phyloP scores from a whole-genome alignment of 2,797 vertebrate genomes.

The Hemibagrus guttatus region DNA sequence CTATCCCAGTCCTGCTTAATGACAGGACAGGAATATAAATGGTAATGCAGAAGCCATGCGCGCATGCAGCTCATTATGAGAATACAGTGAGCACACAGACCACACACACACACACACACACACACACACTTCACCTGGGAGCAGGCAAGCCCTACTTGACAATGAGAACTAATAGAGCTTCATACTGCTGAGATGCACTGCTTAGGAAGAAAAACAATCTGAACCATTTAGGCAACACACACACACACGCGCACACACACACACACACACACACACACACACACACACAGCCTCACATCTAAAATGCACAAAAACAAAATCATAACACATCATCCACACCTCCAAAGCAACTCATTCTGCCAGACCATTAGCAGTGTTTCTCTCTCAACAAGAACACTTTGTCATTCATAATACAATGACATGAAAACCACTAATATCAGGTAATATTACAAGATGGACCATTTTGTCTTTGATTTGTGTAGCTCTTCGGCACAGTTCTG shows the following conservation, averaged over 20 bases:
- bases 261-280: neutral
- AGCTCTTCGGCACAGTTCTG: neutral
- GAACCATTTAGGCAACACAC: conserved; percentile 7
- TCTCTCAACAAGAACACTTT: neutral
- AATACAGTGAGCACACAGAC: conserved; percentile 38
- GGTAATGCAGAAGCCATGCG: conserved; percentile 36
- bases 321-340: neutral
- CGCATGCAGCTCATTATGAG: conserved; percentile 41
- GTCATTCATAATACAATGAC: neutral
- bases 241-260: neutral
- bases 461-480: neutral
- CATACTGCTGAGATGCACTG: conserved; percentile 7
- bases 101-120: conserved; percentile 23
- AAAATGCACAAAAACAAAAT: neutral
- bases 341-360: neutral
- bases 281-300: neutral
- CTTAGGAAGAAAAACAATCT: conserved; percentile 12
- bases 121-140: conserved; percentile 29
- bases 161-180: conserved; percentile 31
- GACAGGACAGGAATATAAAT: conserved; percentile 40
- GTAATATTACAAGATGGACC: neutral
- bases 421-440: neutral
- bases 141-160: conserved; percentile 23
- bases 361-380: neutral
- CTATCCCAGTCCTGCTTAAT: conserved; percentile 12